Evolutionary conservation across 2,797 vertebrate genomes (phyloP).

Genomic region (Lepus oiostolus): DNA sequence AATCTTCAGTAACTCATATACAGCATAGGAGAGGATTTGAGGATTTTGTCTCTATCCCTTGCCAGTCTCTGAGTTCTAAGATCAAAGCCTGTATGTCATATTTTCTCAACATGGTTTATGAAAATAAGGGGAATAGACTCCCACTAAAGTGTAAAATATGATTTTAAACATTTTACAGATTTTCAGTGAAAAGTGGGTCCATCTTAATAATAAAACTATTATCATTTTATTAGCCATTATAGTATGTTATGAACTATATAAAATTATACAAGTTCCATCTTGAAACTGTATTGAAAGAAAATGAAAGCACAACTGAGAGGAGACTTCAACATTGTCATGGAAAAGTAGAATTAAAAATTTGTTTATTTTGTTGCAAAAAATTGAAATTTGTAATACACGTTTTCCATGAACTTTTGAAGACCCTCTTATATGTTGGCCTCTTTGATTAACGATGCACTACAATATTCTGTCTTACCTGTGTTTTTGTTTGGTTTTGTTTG

Average conservation of each 20-base stretch:
- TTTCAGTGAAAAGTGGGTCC: constrained; percentile 2
- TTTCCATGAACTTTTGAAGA: too few species aligned
- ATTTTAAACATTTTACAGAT: not conserved
- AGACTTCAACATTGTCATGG: too few species aligned
- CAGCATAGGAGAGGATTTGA: not conserved
- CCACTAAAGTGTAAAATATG: not conserved
- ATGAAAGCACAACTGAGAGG: not conserved
- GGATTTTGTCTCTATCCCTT: not conserved
- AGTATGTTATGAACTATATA: not conserved
- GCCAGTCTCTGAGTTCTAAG: not conserved
- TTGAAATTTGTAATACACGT: too few species aligned
- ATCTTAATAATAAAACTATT: not conserved
- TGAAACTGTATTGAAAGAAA: not conserved
- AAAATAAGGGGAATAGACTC: not conserved
- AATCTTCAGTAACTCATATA: not conserved
- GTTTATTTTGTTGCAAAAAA: too few species aligned
- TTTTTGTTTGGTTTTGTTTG: not conserved
- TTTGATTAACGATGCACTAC: too few species aligned
- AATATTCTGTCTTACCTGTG: not conserved
- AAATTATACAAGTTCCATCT: not conserved
- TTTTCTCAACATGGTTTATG: not conserved
- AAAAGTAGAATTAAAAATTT: too few species aligned
- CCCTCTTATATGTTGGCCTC: too few species aligned
- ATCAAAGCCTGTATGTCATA: not conserved
- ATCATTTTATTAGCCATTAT: not conserved